Percentiles rank a stretch among this genome's conserved stretches.
Evolutionary conservation across 2,113 vertebrate genomes (phyloP).

Genomic region (Globicephala melas): DNA sequence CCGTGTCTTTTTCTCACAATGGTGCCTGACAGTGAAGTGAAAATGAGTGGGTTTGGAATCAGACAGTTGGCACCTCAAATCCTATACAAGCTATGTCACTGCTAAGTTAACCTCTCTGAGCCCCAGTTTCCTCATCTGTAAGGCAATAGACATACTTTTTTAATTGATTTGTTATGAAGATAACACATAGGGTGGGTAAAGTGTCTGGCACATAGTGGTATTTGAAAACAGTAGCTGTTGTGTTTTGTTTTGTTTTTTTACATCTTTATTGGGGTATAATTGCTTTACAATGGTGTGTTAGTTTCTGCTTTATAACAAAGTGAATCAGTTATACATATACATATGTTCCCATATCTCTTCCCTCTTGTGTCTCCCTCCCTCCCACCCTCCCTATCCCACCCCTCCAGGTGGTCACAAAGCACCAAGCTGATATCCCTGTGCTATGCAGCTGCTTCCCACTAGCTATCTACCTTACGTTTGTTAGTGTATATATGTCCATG

Average conservation of each 20-base stretch:
- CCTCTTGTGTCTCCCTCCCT: too few species aligned
- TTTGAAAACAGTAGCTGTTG: neutral
- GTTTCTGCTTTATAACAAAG: too few species aligned
- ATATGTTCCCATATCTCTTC: too few species aligned
- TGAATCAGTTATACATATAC: too few species aligned
- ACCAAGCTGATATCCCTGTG: too few species aligned
- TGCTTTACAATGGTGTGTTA: too few species aligned
- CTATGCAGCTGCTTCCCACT: too few species aligned
- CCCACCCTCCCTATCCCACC: too few species aligned
- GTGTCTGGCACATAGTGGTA: neutral
- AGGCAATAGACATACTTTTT: neutral
- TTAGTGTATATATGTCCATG: too few species aligned
- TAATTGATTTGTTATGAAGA: neutral
- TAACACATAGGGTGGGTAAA: neutral
- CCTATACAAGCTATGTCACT: neutral
- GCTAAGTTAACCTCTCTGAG: neutral
- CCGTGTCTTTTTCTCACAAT: neutral
- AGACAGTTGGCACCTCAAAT: neutral
- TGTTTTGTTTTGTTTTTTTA: neutral
- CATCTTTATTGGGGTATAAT: too few species aligned
- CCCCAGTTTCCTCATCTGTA: neutral
- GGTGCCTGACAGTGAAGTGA: neutral
- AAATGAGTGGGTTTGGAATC: neutral
- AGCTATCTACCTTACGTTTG: too few species aligned
- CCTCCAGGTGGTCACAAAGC: too few species aligned